A percentile compares a stretch with the other conserved stretches of the same genome.
phyloP scores from a whole-genome alignment of 2,113 vertebrate species.

The Corvus cornix region DNA sequence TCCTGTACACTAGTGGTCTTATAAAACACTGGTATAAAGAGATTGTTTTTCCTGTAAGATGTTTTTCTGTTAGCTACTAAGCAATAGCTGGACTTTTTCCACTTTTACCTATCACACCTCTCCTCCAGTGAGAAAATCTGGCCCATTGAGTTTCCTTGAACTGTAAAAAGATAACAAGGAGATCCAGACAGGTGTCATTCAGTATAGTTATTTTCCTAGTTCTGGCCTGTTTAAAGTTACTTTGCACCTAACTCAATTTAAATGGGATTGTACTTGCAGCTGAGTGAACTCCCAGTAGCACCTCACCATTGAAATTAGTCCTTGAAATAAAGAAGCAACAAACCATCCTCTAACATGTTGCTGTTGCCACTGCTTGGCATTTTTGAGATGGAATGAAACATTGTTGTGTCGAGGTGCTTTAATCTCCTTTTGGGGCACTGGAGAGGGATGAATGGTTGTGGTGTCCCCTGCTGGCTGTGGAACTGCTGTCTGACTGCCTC shows the following conservation, averaged over 20 bases:
- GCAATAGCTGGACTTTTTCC: neutral
- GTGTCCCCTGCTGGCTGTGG: neutral
- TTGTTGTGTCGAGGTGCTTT: neutral
- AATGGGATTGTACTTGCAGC: neutral
- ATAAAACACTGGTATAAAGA: neutral
- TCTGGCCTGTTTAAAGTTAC: neutral
- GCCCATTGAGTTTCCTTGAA: neutral
- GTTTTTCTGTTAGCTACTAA: neutral
- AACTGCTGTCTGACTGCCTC: fast-evolving
- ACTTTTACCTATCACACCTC: neutral
- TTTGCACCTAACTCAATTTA: neutral
- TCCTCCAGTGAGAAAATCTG: neutral
- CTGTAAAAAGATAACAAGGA: neutral
- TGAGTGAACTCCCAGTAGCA: neutral
- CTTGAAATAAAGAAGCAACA: neutral
- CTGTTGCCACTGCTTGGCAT: neutral
- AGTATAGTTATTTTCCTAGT: neutral
- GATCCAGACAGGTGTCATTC: neutral
- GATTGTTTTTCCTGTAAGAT: neutral
- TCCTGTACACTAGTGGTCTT: neutral
- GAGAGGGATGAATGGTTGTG: neutral
- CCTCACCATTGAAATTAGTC: neutral
- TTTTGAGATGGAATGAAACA: neutral
- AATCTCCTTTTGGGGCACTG: neutral
- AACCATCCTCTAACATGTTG: neutral